These are phyloP conservation scores for Adoxophyes honmai DNA, from an alignment of 1,140 invertebrate genomes.

Conservation along the genomic window DNA sequence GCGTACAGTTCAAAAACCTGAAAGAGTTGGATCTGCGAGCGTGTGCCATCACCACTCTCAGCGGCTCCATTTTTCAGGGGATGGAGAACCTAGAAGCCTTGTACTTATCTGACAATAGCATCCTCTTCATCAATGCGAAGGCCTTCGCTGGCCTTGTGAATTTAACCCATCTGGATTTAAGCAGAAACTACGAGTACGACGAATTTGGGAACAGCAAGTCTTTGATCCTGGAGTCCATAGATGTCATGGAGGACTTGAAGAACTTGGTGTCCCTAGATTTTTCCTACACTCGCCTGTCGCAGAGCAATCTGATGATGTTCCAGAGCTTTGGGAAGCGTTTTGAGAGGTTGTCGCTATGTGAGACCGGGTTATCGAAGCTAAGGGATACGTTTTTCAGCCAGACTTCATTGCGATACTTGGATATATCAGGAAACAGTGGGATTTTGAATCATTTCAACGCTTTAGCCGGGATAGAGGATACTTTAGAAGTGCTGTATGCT, in stretches of 20 bases:
- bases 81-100: constrained; percentile 65
- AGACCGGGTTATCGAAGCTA: constrained; percentile 57
- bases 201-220: constrained; percentile 38
- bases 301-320: constrained; percentile 53
- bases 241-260: constrained; percentile 48
- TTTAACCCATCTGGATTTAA: constrained; percentile 75
- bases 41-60: constrained; percentile 72
- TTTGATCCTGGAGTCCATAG: constrained; percentile 31
- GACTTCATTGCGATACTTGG: constrained; percentile 67
- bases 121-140: constrained; percentile 53
- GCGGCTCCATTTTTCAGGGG: constrained; percentile 55
- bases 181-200: constrained; percentile 61
- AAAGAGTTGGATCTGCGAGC: constrained; percentile 77
- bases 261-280: constrained; percentile 73
- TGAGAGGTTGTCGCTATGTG: constrained; percentile 74
- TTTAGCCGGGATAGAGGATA: constrained; percentile 58
- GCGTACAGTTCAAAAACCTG: constrained; percentile 39
- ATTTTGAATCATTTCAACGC: constrained; percentile 27
- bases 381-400: constrained; percentile 52
- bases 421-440: constrained; percentile 73
- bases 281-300: constrained; percentile 67
- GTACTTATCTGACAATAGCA: constrained; percentile 76
- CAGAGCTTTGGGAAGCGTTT: constrained; percentile 50
- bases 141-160: constrained; percentile 57
- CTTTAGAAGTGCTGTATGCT: constrained; percentile 70